These are phyloP conservation scores for Grapholita molesta DNA, from an alignment of 1,140 invertebrate genomes.

Conservation along the genomic window DNA sequence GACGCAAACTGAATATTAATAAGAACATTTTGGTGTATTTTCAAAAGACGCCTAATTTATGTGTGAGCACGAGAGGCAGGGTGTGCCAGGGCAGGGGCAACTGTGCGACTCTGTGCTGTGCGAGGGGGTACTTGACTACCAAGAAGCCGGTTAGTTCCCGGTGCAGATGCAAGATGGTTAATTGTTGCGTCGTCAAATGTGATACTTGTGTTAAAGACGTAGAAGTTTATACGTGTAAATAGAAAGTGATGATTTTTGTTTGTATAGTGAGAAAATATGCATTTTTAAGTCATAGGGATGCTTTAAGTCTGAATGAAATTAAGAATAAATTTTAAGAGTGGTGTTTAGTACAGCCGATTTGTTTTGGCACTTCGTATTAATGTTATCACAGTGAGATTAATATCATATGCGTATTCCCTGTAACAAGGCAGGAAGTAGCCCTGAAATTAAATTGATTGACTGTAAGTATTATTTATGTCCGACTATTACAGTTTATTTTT, in stretches of 20 bases:
- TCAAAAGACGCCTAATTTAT: constrained; percentile 93
- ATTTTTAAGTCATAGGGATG: not conserved
- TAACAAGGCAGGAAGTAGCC: too few species aligned
- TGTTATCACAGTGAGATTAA: too few species aligned
- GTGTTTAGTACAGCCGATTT: too few species aligned
- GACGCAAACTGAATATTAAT: constrained; percentile 81
- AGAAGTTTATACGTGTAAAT: constrained; percentile 83
- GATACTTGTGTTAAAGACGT: constrained; percentile 87
- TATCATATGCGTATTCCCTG: too few species aligned
- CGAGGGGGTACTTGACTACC: constrained; percentile 85
- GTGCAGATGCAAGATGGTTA: constrained; percentile 94
- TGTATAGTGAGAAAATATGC: not conserved
- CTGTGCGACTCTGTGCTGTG: constrained; percentile 92
- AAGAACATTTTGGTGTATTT: constrained; percentile 90
- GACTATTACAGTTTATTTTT: too few species aligned
- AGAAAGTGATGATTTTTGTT: constrained; percentile 9
- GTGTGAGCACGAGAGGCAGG: constrained; percentile 89
- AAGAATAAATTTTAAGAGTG: too few species aligned
- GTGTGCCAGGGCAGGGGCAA: constrained; percentile 88
- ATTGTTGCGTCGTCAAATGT: constrained; percentile 96
- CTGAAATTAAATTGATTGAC: too few species aligned
- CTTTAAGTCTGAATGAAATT: not conserved
- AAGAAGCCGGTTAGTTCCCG: constrained; percentile 84
- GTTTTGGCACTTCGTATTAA: too few species aligned
- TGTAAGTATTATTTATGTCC: too few species aligned